Evolutionary conservation across 2,797 vertebrate genomes (phyloP).

Genomic region (Eremophila alpestris): DNA sequence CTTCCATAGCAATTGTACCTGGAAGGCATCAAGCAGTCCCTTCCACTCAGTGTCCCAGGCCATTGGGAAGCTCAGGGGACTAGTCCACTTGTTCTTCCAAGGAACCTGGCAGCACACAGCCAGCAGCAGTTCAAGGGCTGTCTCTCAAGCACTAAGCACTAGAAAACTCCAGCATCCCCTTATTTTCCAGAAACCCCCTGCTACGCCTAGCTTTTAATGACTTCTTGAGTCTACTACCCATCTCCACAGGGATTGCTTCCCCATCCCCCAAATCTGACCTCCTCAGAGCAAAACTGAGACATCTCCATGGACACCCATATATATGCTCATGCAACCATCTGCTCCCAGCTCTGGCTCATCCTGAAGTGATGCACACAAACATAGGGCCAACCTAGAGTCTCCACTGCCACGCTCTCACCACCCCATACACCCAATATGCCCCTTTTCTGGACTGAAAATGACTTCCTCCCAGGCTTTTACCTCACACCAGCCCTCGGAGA

Average conservation of each 20-base stretch:
- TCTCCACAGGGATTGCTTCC: background rate
- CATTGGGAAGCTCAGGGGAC: background rate
- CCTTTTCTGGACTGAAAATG: background rate
- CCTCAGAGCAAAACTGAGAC: background rate
- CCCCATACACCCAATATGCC: background rate
- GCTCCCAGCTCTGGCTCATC: background rate
- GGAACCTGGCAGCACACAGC: background rate
- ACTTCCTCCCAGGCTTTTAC: background rate
- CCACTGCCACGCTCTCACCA: accelerated
- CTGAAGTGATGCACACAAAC: background rate
- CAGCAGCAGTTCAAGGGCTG: background rate
- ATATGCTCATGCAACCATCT: background rate
- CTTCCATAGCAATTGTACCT: accelerated
- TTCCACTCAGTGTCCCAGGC: background rate
- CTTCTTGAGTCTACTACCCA: background rate
- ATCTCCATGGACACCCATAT: background rate
- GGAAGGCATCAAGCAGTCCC: background rate
- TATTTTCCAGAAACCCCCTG: background rate
- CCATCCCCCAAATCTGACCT: background rate
- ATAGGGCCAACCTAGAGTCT: background rate
- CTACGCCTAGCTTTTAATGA: background rate
- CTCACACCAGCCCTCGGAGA: background rate
- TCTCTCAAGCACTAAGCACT: background rate
- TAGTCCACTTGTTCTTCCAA: background rate
- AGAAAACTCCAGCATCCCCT: background rate